Evolutionary conservation across 1,140 invertebrate genomes (phyloP).

Genomic region (Drosophila baimaii): DNA sequence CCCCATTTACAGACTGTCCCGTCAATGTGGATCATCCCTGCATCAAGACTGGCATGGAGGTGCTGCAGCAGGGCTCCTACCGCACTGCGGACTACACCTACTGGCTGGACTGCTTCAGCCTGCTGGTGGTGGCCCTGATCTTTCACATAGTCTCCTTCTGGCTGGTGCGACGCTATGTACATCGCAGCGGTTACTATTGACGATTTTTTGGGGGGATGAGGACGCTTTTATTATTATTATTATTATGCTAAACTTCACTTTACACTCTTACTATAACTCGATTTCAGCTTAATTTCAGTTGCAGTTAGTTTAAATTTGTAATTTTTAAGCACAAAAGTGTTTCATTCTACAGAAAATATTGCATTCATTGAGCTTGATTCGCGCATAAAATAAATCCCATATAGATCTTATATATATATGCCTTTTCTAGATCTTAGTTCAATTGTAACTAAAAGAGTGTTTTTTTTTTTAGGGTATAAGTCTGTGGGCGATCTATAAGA

Average conservation of each 20-base stretch:
- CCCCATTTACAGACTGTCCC: conserved; percentile 63
- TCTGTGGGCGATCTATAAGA: conserved; percentile 36
- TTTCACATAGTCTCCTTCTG: conserved; percentile 75
- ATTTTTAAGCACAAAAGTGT: conserved; percentile 53
- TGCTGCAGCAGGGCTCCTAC: conserved; percentile 71
- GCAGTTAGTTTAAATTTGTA: conserved; percentile 45
- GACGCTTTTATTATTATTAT: conserved; percentile 35
- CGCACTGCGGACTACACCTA: conserved; percentile 69
- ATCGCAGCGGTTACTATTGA: conserved; percentile 81
- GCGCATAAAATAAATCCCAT: conserved; percentile 47
- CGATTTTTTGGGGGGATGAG: conserved; percentile 2
- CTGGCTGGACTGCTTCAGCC: conserved; percentile 77
- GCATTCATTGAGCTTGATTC: conserved; percentile 53
- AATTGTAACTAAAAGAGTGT: conserved; percentile 28
- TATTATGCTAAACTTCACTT: conserved; percentile 46
- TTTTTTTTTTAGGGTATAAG: background rate
- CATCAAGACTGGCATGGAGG: conserved; percentile 72
- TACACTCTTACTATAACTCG: conserved; percentile 43
- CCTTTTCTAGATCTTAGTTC: conserved; percentile 22
- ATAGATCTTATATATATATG: conserved; percentile 30
- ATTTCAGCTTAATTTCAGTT: conserved; percentile 41
- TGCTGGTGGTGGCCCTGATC: conserved; percentile 62
- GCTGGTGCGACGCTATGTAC: conserved; percentile 69
- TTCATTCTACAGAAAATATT: conserved; percentile 57
- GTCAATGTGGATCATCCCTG: conserved; percentile 74